These are phyloP conservation scores for Atrina japonica DNA, from an alignment of 2,888 invertebrate genomes.

Conservation along the genomic window DNA sequence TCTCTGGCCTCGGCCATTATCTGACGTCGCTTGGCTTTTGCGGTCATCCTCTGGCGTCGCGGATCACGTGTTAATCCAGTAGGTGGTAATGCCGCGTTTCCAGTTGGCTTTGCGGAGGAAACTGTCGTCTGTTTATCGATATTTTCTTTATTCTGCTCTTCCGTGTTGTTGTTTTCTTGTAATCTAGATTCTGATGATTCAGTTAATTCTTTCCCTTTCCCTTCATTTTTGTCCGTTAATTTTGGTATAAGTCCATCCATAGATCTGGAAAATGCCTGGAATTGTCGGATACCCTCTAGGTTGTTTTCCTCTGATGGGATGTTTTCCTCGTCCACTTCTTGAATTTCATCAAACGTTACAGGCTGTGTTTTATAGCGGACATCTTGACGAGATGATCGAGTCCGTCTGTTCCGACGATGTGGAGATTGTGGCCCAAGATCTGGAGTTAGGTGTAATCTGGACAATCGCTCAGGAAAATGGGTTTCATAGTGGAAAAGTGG, in stretches of 20 bases:
- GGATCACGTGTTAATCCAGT: conserved; percentile 57
- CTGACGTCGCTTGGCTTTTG: conserved; percentile 73
- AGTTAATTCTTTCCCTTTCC: conserved; percentile 20
- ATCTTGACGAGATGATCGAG: conserved; percentile 81
- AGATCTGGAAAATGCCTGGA: conserved; percentile 77
- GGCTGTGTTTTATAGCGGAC: conserved; percentile 86
- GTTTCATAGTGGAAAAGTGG: conserved; percentile 83
- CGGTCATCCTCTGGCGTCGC: conserved; percentile 69
- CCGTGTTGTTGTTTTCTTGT: conserved; percentile 38
- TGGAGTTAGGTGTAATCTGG: conserved; percentile 82
- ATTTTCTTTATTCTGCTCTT: conserved; percentile 58
- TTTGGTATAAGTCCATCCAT: conserved; percentile 78
- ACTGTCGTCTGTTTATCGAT: conserved; percentile 1
- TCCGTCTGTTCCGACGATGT: conserved; percentile 83
- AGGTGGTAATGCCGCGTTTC: conserved; percentile 56
- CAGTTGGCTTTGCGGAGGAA: conserved; percentile 27
- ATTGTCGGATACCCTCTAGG: conserved; percentile 57
- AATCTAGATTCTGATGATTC: conserved; percentile 46
- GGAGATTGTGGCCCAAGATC: conserved; percentile 72
- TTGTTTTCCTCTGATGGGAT: conserved; percentile 54
- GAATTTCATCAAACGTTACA: conserved; percentile 89
- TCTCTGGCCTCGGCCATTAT: conserved; percentile 59
- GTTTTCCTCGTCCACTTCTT: conserved; percentile 86
- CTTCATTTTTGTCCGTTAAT: conserved; percentile 26
- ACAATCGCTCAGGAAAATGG: conserved; percentile 87